A percentile compares a stretch with the other conserved stretches of the same genome.
Evolutionary conservation across 2,888 invertebrate genomes (phyloP).

Genomic region (Epirrhoe tristata): DNA sequence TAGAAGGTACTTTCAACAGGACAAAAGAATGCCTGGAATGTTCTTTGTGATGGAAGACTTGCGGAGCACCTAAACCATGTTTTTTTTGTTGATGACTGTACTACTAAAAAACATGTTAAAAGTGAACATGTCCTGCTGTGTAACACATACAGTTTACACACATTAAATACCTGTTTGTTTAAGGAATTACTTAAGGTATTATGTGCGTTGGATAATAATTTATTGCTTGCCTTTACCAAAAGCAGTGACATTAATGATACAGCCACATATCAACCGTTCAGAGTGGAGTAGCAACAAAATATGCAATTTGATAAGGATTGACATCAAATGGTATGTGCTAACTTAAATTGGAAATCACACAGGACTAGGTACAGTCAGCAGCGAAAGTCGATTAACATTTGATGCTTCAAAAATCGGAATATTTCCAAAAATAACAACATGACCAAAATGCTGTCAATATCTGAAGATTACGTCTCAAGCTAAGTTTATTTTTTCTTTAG

Average conservation of each 20-base stretch:
- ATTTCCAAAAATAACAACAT: no score
- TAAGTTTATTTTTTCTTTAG: no score
- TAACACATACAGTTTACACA: constrained; percentile 16
- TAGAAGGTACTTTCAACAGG: no score
- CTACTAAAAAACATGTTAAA: constrained; percentile 12
- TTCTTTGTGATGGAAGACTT: no score
- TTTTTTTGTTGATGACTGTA: background rate
- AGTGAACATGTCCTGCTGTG: constrained; percentile 15
- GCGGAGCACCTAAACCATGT: background rate
- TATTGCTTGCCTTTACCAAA: constrained; percentile 40
- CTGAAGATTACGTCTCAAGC: no score
- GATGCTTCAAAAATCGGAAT: no score
- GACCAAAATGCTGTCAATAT: no score
- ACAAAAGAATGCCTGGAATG: no score
- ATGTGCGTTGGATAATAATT: constrained; percentile 36
- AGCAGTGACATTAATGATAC: constrained; percentile 28
- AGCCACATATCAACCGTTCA: background rate
- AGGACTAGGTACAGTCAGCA: no score
- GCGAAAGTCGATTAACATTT: no score
- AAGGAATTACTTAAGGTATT: constrained; percentile 36
- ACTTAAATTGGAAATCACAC: no score
- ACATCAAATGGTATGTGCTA: background rate
- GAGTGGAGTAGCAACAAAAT: background rate
- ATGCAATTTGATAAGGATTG: background rate
- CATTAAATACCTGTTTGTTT: constrained; percentile 33